A percentile compares a stretch with the other conserved stretches of the same genome.
Evolutionary conservation across 2,888 invertebrate species (phyloP).

Genomic region (Drosophila nr. perissopoda): DNA sequence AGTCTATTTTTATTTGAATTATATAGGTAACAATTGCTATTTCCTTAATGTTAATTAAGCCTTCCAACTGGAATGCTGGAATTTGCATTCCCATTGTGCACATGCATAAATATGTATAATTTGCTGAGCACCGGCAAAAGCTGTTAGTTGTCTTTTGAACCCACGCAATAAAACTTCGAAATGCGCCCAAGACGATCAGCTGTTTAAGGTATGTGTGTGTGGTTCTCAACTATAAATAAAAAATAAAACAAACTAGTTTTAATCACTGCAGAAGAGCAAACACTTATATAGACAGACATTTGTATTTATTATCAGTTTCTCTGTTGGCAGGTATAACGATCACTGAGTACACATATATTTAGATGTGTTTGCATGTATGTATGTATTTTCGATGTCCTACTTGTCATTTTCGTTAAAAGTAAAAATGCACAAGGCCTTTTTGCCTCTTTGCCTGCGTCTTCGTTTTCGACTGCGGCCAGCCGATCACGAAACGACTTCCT

Average conservation of each 20-base stretch:
- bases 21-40: background rate
- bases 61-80: background rate
- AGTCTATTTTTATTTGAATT: background rate
- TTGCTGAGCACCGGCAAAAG: background rate
- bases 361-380: background rate
- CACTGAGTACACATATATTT: background rate
- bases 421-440: constrained; percentile 21
- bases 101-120: background rate
- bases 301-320: background rate
- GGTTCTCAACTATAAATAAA: background rate
- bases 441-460: constrained; percentile 1
- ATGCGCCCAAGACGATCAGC: background rate
- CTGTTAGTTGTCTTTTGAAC: background rate
- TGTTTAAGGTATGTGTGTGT: background rate
- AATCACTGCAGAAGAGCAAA: background rate
- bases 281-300: background rate
- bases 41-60: background rate
- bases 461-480: background rate
- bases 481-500: constrained; percentile 37
- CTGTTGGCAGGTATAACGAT: background rate
- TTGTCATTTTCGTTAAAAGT: constrained; percentile 18
- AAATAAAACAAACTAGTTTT: background rate
- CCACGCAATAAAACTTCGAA: background rate
- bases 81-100: background rate
- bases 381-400: background rate